Percentiles rank a stretch among this genome's conserved stretches.
Conservation (phyloP, 2,888 invertebrate species). For the Lottia scabra region DNA sequence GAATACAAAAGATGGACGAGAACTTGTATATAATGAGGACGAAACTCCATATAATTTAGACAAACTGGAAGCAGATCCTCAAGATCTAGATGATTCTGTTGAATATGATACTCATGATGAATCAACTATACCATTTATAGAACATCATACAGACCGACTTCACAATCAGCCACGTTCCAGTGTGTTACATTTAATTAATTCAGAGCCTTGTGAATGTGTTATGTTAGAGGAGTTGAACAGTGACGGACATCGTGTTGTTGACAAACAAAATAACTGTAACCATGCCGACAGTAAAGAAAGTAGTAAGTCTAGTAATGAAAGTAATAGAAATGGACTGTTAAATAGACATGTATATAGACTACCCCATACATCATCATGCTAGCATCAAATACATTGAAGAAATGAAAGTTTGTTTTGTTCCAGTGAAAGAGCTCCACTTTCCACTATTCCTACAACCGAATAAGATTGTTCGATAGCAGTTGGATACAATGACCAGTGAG, state of each 20-base stretch:
- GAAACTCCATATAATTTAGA: neutral
- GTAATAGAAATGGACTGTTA: neutral
- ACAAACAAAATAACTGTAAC: neutral
- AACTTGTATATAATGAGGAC: constrained; percentile 7
- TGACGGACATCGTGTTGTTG: neutral
- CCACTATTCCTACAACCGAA: too few species aligned
- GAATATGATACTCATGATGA: neutral
- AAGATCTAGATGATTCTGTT: neutral
- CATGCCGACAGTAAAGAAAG: neutral
- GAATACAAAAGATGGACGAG: constrained; percentile 30
- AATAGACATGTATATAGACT: neutral
- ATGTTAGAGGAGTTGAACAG: neutral
- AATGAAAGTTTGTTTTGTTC: too few species aligned
- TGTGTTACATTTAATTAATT: neutral
- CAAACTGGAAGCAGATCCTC: neutral
- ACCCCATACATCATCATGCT: neutral
- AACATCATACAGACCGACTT: neutral
- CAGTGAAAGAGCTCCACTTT: too few species aligned
- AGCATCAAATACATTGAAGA: neutral
- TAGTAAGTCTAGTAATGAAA: neutral
- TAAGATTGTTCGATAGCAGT: too few species aligned
- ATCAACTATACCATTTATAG: constrained; percentile 6
- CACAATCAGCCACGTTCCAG: neutral
- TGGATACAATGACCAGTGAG: too few species aligned
- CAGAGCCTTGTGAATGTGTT: neutral